Percentiles rank a stretch among this genome's conserved stretches.
phyloP scores from a whole-genome alignment of 2,797 vertebrate genomes.

The Catamblyrhynchus diadema region DNA sequence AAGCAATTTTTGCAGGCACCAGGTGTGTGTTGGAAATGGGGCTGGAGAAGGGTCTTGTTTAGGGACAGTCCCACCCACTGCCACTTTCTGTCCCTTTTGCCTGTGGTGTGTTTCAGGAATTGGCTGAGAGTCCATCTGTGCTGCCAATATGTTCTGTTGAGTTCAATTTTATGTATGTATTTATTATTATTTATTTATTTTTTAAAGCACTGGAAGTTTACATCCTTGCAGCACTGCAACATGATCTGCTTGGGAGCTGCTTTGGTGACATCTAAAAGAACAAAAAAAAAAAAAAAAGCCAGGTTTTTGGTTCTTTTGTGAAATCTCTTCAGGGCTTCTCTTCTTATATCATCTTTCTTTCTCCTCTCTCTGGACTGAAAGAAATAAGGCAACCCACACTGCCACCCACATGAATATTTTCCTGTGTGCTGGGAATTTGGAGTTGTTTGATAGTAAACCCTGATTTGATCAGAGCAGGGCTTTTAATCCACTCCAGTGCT shows the following conservation, averaged over 20 bases:
- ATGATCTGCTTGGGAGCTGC: not conserved
- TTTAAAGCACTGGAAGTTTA: not conserved
- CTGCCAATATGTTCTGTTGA: not conserved
- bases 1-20: not conserved
- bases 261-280: not conserved
- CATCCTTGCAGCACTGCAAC: not conserved
- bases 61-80: not conserved
- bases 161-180: not conserved
- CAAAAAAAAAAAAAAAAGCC: not conserved
- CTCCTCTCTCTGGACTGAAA: not conserved
- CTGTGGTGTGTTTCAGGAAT: not conserved
- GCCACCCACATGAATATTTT: not conserved
- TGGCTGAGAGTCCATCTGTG: not conserved
- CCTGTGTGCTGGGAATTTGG: not conserved
- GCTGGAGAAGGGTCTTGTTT: not conserved
- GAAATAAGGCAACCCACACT: not conserved
- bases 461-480: not conserved
- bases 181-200: not conserved
- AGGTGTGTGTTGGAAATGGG: not conserved
- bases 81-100: not conserved
- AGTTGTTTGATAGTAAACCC: not conserved
- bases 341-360: not conserved
- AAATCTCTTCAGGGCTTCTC: not conserved
- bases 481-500: not conserved
- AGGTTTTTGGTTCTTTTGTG: not conserved